These are phyloP conservation scores for Lasioglossum baleicum DNA, from an alignment of 1,140 invertebrate species.

Conservation along the genomic window DNA sequence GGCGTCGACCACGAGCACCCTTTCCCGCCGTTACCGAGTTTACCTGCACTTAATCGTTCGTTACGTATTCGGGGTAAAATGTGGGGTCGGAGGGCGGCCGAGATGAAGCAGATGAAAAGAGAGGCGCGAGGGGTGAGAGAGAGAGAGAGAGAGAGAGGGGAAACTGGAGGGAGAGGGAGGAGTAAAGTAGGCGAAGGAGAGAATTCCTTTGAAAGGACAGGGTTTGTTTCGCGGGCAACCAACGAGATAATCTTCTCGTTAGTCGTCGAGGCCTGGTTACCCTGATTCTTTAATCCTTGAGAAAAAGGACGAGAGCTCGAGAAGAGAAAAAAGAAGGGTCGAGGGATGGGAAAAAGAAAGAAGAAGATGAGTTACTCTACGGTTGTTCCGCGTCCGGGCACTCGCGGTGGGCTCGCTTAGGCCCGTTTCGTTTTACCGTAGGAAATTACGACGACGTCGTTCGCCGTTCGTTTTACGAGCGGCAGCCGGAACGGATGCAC, in stretches of 20 bases:
- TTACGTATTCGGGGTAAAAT: not conserved
- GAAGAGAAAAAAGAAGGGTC: too few relatives aligned
- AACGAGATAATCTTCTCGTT: slow-evolving; percentile 7
- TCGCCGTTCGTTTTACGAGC: slow-evolving; percentile 39
- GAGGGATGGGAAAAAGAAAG: too few relatives aligned
- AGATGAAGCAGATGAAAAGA: too few relatives aligned
- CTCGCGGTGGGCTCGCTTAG: too few relatives aligned
- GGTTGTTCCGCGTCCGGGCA: not conserved
- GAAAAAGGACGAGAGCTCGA: too few relatives aligned
- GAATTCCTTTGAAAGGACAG: not conserved
- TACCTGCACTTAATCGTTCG: not conserved
- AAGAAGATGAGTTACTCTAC: too few relatives aligned
- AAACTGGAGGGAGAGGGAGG: not conserved
- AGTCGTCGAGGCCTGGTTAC: not conserved
- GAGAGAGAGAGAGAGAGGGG: not conserved
- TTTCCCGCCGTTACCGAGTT: not conserved
- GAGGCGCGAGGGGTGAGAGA: too few relatives aligned
- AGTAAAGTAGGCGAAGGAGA: not conserved
- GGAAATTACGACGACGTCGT: not conserved
- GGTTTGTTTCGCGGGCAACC: not conserved
- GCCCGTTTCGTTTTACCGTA: not conserved
- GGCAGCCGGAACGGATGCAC: slow-evolving; percentile 42
- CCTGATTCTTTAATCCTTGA: slow-evolving; percentile 1
- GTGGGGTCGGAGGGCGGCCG: not conserved
- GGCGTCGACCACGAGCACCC: not conserved